Evolutionary conservation across 2,888 invertebrate genomes (phyloP).

Genomic region (Dorcus hopei): DNA sequence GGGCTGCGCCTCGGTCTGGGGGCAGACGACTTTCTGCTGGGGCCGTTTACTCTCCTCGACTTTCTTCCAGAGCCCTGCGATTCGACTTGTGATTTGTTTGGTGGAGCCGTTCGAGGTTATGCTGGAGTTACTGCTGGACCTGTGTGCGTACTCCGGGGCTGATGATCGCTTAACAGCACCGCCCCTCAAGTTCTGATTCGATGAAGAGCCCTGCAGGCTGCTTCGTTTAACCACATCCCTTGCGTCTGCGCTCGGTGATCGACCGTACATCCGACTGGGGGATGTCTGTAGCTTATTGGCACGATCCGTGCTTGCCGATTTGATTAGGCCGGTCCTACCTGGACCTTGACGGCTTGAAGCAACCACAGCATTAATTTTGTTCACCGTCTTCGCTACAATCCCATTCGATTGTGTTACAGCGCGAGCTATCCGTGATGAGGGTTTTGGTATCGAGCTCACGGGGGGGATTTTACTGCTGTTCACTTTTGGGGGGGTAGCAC

Average conservation of each 20-base stretch:
- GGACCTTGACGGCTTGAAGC: constrained; percentile 40
- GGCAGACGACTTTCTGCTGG: constrained; percentile 52
- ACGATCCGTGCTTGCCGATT: constrained; percentile 40
- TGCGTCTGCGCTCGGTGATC: constrained; percentile 48
- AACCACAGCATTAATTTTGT: constrained; percentile 21
- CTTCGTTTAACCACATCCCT: constrained; percentile 33
- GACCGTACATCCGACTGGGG: constrained; percentile 33
- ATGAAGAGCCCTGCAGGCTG: constrained; percentile 53
- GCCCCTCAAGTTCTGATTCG: constrained; percentile 58
- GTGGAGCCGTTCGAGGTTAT: constrained; percentile 52
- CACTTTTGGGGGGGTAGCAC: constrained; percentile 31
- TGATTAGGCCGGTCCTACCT: constrained; percentile 27
- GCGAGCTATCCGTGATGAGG: constrained; percentile 33
- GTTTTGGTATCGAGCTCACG: constrained; percentile 37
- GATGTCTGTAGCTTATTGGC: constrained; percentile 25
- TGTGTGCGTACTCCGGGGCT: constrained; percentile 22
- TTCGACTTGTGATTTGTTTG: constrained; percentile 73
- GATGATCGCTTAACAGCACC: constrained; percentile 30
- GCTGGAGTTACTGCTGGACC: constrained; percentile 61
- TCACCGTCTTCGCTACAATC: constrained; percentile 45
- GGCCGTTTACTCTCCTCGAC: constrained; percentile 66
- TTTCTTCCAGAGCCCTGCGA: constrained; percentile 77
- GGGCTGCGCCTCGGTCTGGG: constrained; percentile 3
- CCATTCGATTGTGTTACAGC: constrained; percentile 41
- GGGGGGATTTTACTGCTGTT: constrained; percentile 22